Conservation (phyloP, 2,113 vertebrate species). For the Ammodytes marinus region DNA sequence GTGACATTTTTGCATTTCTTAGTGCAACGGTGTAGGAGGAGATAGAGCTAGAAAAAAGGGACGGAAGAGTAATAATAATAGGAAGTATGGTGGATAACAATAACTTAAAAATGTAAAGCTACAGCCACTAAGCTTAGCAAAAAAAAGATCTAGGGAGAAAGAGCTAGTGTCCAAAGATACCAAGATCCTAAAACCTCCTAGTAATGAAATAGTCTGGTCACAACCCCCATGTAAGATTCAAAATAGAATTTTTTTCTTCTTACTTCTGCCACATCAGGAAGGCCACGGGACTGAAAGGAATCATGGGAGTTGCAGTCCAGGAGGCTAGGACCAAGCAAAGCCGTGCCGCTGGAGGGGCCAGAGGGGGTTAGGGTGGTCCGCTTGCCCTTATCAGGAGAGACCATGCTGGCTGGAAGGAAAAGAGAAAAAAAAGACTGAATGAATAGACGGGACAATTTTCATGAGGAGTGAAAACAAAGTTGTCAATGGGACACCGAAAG, state of each 20-base stretch:
- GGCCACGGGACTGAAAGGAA: conserved; percentile 94
- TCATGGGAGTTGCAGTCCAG: conserved; percentile 97
- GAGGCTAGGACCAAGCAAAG: conserved; percentile 93
- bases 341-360: conserved; percentile 90
- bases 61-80: no score
- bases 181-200: no score
- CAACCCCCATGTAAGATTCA: no score
- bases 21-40: no score
- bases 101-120: no score
- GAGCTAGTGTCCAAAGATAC: no score
- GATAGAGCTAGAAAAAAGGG: no score
- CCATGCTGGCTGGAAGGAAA: conserved; percentile 91
- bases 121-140: no score
- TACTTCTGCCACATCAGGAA: conserved; percentile 95
- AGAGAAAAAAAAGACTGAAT: not conserved
- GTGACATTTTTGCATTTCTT: no score
- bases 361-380: conserved; percentile 88
- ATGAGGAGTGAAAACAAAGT: conserved; percentile 8
- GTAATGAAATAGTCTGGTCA: no score
- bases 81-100: no score
- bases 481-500: not conserved
- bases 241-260: conserved; percentile 15
- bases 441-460: not conserved
- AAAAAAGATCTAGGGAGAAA: no score
- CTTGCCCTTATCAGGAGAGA: conserved; percentile 94